phyloP scores from a whole-genome alignment of 2,888 invertebrate genomes.

The Gortyna flavago region DNA sequence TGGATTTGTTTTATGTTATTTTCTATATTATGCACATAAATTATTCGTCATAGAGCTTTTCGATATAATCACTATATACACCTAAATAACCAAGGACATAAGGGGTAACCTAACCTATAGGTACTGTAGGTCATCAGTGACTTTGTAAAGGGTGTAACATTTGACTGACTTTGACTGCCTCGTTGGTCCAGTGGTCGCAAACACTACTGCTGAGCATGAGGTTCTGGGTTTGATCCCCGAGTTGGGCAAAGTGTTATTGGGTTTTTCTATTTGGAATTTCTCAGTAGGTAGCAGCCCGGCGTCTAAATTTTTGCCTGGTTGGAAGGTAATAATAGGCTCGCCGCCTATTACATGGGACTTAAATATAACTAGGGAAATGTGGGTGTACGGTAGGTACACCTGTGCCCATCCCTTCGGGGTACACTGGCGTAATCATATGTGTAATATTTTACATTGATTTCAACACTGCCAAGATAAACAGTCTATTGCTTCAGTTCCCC shows the following conservation, averaged over 20 bases:
- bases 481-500: slow-evolving; percentile 10
- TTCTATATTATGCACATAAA: background rate
- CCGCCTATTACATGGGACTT: background rate
- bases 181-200: background rate
- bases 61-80: background rate
- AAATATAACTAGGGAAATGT: background rate
- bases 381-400: background rate
- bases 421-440: background rate
- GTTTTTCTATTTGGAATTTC: background rate
- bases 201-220: background rate
- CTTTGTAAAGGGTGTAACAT: background rate
- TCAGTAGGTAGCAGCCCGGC: background rate
- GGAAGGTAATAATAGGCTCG: background rate
- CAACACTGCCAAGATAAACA: slow-evolving; percentile 16
- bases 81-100: background rate
- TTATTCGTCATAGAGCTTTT: background rate
- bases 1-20: slow-evolving; percentile 11
- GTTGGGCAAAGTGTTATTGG: background rate
- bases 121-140: background rate
- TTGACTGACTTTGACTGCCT: background rate
- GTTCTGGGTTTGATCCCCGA: background rate
- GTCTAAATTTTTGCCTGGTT: background rate
- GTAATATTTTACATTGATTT: background rate
- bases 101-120: no score
- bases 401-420: background rate